A percentile compares a stretch with the other conserved stretches of the same genome.
These are phyloP conservation scores for Drosophila bocki DNA, from an alignment of 1,140 invertebrate species.

Conservation along the genomic window DNA sequence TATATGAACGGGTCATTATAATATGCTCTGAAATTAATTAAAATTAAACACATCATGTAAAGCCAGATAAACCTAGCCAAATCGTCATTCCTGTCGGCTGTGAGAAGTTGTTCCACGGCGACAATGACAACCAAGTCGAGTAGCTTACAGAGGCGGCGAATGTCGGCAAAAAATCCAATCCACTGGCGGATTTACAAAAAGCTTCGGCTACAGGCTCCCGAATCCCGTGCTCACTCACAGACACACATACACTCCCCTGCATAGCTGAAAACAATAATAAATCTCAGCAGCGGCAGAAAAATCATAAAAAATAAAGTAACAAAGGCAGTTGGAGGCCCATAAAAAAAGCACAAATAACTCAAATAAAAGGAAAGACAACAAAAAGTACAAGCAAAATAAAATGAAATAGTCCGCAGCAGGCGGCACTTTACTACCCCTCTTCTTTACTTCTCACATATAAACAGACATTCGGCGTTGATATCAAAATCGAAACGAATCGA, in stretches of 20 bases:
- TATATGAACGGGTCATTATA: too few species aligned
- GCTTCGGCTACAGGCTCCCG: conserved; percentile 52
- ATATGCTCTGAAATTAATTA: too few species aligned
- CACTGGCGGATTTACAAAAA: conserved; percentile 65
- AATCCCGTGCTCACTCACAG: conserved; percentile 14
- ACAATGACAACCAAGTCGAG: conserved; percentile 40
- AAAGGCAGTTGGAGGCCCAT: conserved; percentile 61
- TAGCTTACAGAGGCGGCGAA: conserved; percentile 26
- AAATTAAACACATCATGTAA: background rate
- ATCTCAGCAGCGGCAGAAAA: conserved; percentile 63
- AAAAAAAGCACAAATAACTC: conserved; percentile 63
- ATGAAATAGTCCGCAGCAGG: conserved; percentile 53
- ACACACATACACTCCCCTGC: conserved; percentile 7
- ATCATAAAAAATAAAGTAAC: conserved; percentile 70
- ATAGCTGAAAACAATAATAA: conserved; percentile 71
- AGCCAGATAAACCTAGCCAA: conserved; percentile 12
- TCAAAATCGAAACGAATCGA: conserved; percentile 55
- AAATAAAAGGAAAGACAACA: conserved; percentile 52
- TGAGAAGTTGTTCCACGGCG: conserved; percentile 21
- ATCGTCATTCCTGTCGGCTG: conserved; percentile 10
- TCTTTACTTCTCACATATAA: conserved; percentile 9
- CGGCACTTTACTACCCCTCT: conserved; percentile 15
- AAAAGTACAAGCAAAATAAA: conserved; percentile 56
- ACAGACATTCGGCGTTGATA: conserved; percentile 15
- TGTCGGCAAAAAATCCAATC: conserved; percentile 58